Conservation (phyloP, 2,113 vertebrate genomes). For the Glareola pratincola region DNA sequence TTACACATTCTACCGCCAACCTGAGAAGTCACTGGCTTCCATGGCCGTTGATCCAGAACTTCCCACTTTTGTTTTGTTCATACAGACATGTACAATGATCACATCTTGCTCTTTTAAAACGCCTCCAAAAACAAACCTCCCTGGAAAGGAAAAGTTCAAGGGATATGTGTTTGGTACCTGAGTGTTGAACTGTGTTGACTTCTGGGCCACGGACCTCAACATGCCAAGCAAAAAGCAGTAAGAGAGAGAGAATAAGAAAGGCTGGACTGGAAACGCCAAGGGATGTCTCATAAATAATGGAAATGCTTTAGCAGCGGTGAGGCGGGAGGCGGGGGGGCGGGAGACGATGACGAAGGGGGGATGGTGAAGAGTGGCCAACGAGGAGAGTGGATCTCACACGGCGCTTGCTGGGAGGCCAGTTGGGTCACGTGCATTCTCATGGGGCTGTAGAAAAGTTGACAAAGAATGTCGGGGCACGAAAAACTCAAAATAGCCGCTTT, state of each 20-base stretch:
- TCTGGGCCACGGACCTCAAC: neutral
- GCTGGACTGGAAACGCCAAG: neutral
- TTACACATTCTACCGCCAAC: neutral
- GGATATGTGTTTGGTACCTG: neutral
- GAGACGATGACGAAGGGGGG: neutral
- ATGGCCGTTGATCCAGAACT: neutral
- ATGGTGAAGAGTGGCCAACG: neutral
- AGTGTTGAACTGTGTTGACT: neutral
- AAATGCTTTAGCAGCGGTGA: neutral
- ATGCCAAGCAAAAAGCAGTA: neutral
- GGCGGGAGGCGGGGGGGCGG: neutral
- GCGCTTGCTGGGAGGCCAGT: neutral
- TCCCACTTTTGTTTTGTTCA: neutral
- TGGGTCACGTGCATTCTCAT: neutral
- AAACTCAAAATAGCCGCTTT: neutral
- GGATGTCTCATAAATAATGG: slow-evolving; percentile 42
- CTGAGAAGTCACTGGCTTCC: neutral
- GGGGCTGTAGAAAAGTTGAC: neutral
- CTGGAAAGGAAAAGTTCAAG: neutral
- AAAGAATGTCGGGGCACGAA: neutral
- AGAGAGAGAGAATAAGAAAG: neutral
- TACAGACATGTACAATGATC: neutral
- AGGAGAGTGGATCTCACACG: neutral
- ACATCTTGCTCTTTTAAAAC: neutral
- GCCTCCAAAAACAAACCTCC: neutral